Base-by-base conservation (phyloP, 2,888 invertebrate genomes). In the Oscheius sp. region DNA sequence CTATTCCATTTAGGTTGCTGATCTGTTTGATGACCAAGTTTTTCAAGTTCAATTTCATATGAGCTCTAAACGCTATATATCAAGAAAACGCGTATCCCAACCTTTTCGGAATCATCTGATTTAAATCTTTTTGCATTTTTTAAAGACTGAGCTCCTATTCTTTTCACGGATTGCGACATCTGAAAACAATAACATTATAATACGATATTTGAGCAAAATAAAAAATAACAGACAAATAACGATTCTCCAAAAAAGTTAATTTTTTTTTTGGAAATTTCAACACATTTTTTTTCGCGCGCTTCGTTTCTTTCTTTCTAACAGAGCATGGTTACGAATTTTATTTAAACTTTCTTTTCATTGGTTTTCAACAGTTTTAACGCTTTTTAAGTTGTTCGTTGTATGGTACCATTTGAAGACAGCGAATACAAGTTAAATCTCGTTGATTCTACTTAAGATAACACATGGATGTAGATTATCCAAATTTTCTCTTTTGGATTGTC, bases 1-100 rank as follows among this genome's bases (percentile, higher is more conserved):
- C 71, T 38, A 28, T 33, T 28, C 71, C 71, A 71, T 22, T 61
- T 65, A 20, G 66, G 20, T 30, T 66, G 61, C 36, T 45, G 33
- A 24, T 44, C 47, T n/a, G 57, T 56, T 32, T 47, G 17, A 33
- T 59, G 51, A 12, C 64, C 68, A 2, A 68, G 32, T 26, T 68
- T 59, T 59, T 68, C 67, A 12, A 71, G 54, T 32, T 71, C 56
- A 14, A 36, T 30, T 26, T 71, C 71, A 51, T 62, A 71, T 26
- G 64, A 30, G 28, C 68, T 47, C 64, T 68, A 44, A 62, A 50
- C n/a, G 14, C 30, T 33, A 45, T 24, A 3, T 5, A 1, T 3
- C 30, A 32, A 30, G 6, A 14, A 20, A 8, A 28, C 9, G n/a
- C 22, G 22, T n/a, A 49, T 30, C 41, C 28, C 33, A 30, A 54